Conservation (phyloP, 2,888 invertebrate genomes). For the Aelia acuminata region DNA sequence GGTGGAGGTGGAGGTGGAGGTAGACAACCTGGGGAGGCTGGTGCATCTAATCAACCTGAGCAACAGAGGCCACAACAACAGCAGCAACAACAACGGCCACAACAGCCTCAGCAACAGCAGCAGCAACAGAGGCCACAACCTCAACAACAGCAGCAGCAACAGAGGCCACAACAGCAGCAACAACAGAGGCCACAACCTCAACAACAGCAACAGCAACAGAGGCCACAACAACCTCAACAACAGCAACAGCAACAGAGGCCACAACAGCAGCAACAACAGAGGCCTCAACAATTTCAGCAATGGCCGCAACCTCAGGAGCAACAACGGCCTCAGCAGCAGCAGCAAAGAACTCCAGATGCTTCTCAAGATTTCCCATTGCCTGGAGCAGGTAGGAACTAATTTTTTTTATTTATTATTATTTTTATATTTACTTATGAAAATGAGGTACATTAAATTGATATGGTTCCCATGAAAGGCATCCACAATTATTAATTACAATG, state of each 20-base stretch:
- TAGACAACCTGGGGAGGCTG: not conserved
- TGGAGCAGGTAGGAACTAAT: not conserved
- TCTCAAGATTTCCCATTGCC: not conserved
- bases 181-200: not conserved
- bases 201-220: not conserved
- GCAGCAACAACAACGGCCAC: not conserved
- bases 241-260: not conserved
- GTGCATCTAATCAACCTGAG: not conserved
- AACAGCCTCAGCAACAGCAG: not conserved
- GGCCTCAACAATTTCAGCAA: not conserved
- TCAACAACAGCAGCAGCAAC: not conserved
- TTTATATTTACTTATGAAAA: too few relatives aligned
- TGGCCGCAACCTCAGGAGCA: not conserved
- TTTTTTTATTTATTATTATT: not conserved
- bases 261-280: not conserved
- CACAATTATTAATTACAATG: too few relatives aligned
- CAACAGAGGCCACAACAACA: not conserved
- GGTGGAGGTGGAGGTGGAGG: not conserved
- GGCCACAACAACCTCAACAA: not conserved
- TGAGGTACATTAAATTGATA: too few relatives aligned
- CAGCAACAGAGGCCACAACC: not conserved
- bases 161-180: not conserved
- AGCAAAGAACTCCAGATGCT: not conserved
- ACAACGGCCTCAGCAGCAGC: not conserved
- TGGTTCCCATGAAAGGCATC: too few relatives aligned